Conservation (phyloP, 2,113 vertebrate genomes). For the Perognathus longimembris region DNA sequence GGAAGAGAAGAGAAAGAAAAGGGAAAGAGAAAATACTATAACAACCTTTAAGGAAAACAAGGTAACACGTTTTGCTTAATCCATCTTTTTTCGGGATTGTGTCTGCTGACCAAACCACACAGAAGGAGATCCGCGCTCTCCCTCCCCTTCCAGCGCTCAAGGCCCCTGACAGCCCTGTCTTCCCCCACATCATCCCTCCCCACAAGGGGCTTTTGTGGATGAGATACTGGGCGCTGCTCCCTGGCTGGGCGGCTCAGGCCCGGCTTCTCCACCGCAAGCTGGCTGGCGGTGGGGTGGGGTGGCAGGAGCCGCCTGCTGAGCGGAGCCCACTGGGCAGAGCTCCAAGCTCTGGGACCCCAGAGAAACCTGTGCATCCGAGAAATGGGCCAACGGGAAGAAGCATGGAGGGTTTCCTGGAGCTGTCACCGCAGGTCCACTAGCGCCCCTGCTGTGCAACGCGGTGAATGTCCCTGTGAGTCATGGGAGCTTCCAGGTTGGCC, state of each 20-base stretch:
- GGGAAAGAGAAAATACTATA: neutral
- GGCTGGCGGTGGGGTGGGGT: neutral
- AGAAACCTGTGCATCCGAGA: too few relatives aligned
- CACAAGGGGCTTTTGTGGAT: neutral
- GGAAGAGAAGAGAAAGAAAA: too few relatives aligned
- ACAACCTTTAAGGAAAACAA: neutral
- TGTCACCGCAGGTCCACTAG: too few relatives aligned
- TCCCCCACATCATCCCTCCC: too few relatives aligned
- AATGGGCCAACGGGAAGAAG: neutral
- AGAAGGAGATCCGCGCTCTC: neutral
- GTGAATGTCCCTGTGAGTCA: too few relatives aligned
- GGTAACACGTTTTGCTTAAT: neutral
- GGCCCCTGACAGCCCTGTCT: too few relatives aligned
- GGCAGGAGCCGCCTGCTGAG: accelerated
- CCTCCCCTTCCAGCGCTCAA: too few relatives aligned
- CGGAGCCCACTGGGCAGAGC: accelerated
- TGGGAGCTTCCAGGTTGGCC: too few relatives aligned
- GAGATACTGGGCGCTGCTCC: accelerated
- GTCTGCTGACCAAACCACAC: neutral
- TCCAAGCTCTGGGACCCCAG: too few relatives aligned
- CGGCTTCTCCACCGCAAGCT: neutral
- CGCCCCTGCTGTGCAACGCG: accelerated
- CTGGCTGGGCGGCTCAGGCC: too few relatives aligned
- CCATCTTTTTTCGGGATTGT: neutral
- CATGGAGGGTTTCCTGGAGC: neutral